Conservation (phyloP, 1,140 invertebrate species). For the Branchinecta lindahli region DNA sequence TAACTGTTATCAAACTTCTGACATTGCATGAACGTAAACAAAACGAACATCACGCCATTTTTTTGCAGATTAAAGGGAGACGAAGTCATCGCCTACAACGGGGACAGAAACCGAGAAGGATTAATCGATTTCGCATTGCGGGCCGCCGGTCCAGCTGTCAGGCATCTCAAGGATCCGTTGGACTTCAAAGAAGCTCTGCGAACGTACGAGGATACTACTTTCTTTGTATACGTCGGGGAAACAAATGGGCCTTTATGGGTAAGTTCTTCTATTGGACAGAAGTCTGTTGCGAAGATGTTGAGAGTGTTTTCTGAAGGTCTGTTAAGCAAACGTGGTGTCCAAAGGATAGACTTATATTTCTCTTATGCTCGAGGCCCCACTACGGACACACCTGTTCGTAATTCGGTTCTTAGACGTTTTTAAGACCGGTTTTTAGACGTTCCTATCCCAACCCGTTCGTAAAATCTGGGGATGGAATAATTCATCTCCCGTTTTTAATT, state of each 20-base stretch:
- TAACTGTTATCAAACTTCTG: no score
- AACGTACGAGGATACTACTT: slow-evolving; percentile 45
- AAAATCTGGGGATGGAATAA: no score
- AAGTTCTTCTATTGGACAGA: slow-evolving; percentile 25
- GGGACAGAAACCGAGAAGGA: slow-evolving; percentile 77
- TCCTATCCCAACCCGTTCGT: no score
- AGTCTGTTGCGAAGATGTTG: slow-evolving; percentile 16
- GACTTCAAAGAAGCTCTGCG: slow-evolving; percentile 58
- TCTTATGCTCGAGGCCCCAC: no score
- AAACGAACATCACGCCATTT: no score
- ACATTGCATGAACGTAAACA: no score
- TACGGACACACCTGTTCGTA: no score
- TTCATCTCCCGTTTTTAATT: no score
- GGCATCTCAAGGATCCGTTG: slow-evolving; percentile 54
- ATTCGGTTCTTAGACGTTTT: no score
- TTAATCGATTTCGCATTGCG: slow-evolving; percentile 83
- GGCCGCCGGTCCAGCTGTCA: slow-evolving; percentile 70
- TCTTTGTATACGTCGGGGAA: slow-evolving; percentile 73
- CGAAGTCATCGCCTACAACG: slow-evolving; percentile 59
- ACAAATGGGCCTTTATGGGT: slow-evolving; percentile 60
- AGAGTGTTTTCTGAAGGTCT: not conserved
- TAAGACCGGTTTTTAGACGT: no score
- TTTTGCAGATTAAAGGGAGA: slow-evolving; percentile 64
- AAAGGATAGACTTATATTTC: no score
- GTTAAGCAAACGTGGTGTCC: no score